Evolutionary conservation across 1,140 invertebrate species (phyloP), one percentile per base, ranked within the genome.

Genomic region (Chlorops oryzae): DNA sequence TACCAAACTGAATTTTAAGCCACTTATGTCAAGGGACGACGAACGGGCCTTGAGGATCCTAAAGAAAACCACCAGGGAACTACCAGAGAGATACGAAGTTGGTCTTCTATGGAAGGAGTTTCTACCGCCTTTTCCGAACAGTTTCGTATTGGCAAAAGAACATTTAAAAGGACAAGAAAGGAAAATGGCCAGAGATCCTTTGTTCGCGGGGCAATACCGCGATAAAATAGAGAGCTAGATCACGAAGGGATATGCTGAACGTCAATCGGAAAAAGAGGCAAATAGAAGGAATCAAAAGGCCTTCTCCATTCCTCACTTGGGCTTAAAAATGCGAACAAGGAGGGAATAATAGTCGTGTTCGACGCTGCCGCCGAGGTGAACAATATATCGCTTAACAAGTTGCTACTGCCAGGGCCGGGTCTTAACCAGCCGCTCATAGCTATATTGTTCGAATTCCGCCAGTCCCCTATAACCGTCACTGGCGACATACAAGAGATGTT

Each of bases 291-390:
- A 5, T 12, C 48, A 35, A 18, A 27, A 40, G 4, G 22, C 23
- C 28, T 69, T 61, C 59, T 65, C 63, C 47, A 40, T 65, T 7
- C 57, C 62, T 5, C 61, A 69, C 28, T 65, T 64, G 28, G 56
- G 45, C 1, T 65, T 1, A 22, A 23, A 3, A 57, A 64, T 28
- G 42, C 56, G 9, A 58, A 52, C 37, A 64, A 62, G 50, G 47
- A 57, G 3, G 42, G 47, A 3, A 9, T 61, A 5, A 12, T 61
- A 10, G 3, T 65, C 13, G 59, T 63, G 5, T 55, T 58, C 38
- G 60, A n/a, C n/a, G n/a, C n/a, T n/a, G n/a, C n/a, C n/a, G n/a
- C n/a, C n/a, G n/a, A n/a, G n/a, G n/a, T n/a, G 5, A 34, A 52
- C 23, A 58, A 56, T 9, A 15, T 49, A 0, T 54, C 38, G 9